phyloP scores from a whole-genome alignment of 2,113 vertebrate genomes.

The Cyprinodon tularosa region DNA sequence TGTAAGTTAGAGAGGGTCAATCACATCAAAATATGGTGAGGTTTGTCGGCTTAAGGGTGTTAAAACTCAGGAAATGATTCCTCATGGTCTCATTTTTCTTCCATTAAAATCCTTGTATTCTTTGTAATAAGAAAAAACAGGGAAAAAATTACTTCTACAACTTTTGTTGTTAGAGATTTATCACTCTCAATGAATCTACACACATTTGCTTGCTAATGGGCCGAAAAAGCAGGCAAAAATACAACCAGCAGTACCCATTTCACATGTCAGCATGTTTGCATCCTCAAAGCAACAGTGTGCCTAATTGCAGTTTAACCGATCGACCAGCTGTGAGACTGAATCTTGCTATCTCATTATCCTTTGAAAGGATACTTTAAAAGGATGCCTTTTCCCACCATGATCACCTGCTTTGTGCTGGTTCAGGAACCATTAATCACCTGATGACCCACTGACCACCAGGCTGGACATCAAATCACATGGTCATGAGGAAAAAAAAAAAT shows the following conservation, averaged over 20 bases:
- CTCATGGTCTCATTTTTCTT: not conserved
- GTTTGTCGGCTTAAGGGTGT: not conserved
- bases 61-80: not conserved
- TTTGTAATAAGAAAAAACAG: too few relatives aligned
- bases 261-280: not conserved
- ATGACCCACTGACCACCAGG: not conserved
- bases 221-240: not conserved
- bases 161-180: not conserved
- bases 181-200: not conserved
- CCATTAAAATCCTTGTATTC: not conserved
- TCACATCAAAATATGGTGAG: too few relatives aligned
- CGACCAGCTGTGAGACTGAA: not conserved
- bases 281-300: not conserved
- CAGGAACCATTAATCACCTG: slow-evolving; percentile 1
- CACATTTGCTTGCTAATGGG: not conserved
- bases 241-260: not conserved
- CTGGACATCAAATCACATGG: not conserved
- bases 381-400: not conserved
- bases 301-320: not conserved
- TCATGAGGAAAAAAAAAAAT: not conserved
- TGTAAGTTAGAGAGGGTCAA: not conserved
- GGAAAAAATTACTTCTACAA: too few relatives aligned
- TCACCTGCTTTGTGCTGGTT: not conserved
- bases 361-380: not conserved
- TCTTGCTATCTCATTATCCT: slow-evolving; percentile 1